Conservation (phyloP, 23 tunicate genomes). For the Oikopleura dioica region DNA sequence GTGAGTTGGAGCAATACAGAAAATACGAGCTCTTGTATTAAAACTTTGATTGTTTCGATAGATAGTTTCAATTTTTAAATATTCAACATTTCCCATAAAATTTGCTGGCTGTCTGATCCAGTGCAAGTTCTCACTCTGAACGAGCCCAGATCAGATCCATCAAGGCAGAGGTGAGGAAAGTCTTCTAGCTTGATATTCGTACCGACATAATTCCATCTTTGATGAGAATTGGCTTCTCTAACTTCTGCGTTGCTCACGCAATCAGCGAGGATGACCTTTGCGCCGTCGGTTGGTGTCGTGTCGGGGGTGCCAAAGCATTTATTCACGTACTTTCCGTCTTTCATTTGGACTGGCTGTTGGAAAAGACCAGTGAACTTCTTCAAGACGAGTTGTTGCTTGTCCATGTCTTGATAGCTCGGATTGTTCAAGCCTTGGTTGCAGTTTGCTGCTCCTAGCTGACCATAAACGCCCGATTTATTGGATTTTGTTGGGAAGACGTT, state of each 20-base stretch:
- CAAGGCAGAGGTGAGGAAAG: not conserved
- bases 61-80: too few relatives aligned
- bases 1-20: too few relatives aligned
- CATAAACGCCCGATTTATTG: too few relatives aligned
- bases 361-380: not conserved
- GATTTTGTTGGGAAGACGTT: too few relatives aligned
- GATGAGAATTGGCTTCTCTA: not conserved
- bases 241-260: too few relatives aligned
- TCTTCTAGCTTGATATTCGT: not conserved
- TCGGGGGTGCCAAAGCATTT: not conserved
- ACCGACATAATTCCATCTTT: not conserved
- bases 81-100: not conserved
- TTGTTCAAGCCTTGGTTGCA: not conserved
- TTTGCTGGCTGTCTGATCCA: not conserved
- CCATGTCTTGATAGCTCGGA: not conserved
- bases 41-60: too few relatives aligned
- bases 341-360: not conserved
- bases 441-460: not conserved
- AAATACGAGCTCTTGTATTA: too few relatives aligned
- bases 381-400: not conserved
- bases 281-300: not conserved
- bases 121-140: not conserved
- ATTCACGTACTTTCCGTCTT: not conserved
- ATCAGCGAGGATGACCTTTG: not conserved
- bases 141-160: not conserved